Conservation (phyloP, 2,113 vertebrate genomes). For the Ciconia maguari region DNA sequence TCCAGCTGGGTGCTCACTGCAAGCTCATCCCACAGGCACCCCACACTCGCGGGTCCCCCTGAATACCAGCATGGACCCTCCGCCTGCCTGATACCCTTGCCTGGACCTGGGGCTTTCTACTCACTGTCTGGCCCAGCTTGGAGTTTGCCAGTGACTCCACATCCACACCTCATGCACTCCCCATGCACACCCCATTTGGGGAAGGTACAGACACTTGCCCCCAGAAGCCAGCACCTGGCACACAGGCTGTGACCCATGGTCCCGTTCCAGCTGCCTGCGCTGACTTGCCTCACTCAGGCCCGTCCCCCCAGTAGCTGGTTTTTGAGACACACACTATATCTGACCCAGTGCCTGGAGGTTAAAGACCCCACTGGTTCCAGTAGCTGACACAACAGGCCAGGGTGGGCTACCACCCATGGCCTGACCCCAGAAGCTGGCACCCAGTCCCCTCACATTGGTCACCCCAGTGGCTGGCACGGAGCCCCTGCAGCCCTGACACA, state of each 20-base stretch:
- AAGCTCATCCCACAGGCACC: too few species aligned
- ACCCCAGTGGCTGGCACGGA: neutral
- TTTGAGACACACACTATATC: neutral
- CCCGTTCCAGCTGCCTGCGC: neutral
- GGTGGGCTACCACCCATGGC: fast-evolving
- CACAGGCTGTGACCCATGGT: fast-evolving
- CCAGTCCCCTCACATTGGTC: fast-evolving
- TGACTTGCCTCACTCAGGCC: neutral
- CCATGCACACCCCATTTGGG: fast-evolving
- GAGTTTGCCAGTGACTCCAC: neutral
- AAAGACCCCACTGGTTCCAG: neutral
- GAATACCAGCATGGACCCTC: neutral
- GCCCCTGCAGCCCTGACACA: neutral
- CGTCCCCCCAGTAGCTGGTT: fast-evolving
- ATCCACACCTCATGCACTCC: fast-evolving
- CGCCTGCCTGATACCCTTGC: fast-evolving
- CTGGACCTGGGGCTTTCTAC: too few species aligned
- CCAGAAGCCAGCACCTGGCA: neutral
- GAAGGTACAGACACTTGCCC: neutral
- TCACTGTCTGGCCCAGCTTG: neutral
- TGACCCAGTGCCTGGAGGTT: neutral
- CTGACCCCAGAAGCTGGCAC: neutral
- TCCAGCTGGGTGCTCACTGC: neutral
- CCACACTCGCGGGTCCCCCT: fast-evolving
- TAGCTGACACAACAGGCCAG: neutral